Conservation (phyloP, 2,888 invertebrate genomes). For the Cotesia congregata region DNA sequence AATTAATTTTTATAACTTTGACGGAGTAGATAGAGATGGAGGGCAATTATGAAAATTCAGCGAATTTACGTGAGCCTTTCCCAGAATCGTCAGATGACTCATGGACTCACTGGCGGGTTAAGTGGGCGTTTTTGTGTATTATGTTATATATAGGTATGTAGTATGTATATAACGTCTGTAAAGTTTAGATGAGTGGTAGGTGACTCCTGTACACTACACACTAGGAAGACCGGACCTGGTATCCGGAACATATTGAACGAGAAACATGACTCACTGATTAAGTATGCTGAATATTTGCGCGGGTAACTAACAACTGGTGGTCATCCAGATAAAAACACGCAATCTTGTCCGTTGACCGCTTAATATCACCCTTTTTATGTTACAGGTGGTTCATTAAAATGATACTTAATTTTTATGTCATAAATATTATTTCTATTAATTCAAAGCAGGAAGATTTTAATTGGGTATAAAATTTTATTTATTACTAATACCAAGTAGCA, state of each 20-base stretch:
- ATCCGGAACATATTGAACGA: constrained; percentile 51
- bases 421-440: neutral
- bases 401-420: constrained; percentile 21
- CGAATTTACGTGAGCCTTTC: constrained; percentile 46
- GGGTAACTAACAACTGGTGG: constrained; percentile 25
- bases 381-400: constrained; percentile 46
- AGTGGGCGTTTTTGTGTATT: constrained; percentile 35
- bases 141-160: constrained; percentile 19
- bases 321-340: constrained; percentile 17
- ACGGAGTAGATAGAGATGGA: constrained; percentile 13
- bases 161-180: neutral
- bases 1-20: neutral
- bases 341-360: constrained; percentile 14
- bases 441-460: constrained; percentile 36
- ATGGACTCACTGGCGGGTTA: constrained; percentile 54
- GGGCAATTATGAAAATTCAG: constrained; percentile 31
- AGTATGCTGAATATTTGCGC: constrained; percentile 57
- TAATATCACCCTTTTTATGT: constrained; percentile 15
- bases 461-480: constrained; percentile 43
- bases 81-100: constrained; percentile 50
- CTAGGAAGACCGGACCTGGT: constrained; percentile 6
- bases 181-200: neutral
- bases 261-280: constrained; percentile 59
- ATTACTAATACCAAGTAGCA: neutral
- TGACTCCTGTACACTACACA: neutral